Base-by-base conservation (phyloP, 2,888 invertebrate genomes). In the Eubasilissa splendida region DNA sequence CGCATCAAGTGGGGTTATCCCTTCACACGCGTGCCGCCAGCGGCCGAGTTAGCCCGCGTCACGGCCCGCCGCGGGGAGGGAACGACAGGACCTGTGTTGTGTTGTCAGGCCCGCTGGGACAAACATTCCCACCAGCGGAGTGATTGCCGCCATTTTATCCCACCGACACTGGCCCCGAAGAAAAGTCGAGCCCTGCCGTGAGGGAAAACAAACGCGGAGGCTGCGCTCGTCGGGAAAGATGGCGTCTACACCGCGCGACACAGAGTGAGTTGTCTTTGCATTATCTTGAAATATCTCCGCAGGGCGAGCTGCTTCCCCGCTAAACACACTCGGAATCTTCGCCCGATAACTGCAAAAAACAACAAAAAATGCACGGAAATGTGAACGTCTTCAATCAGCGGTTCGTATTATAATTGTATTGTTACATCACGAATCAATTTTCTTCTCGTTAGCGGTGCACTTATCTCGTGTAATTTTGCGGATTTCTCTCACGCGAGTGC, bases 21-120 rank as follows among this genome's bases (percentile, higher is more conserved):
- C 68, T 75, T 42, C 81, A 84, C 83, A 84, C 90, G 90, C 88
- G 85, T 85, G 82, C 80, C 63, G 79, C 84, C 83, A 83, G 87
- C 88, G 88, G 87, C 89, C 89, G 88, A 88, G 85, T 85, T 84
- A 86, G 80, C 76, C 84, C 82, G 84, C 83, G 82, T 56, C 78
- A 74, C 84, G 84, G 79, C 59, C 76, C 71, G 79, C 79, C 78
- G 76, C 78, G 86, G 86, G 87, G 88, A 87, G 87, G 85, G 85
- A 86, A 85, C 86, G 85, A 84, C 84, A 84, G 85, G 22, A 58
- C 31, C 54, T 33, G 80, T 71, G 80, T 77, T 73, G 79, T 79
- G 79, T 79, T 79, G 79, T 73, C 58, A 59, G 75, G 71, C 75
- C 52, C 52, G 60, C 50, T 60, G 75, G 54, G 53, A 75, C 75